Percentiles rank a stretch among this genome's conserved stretches.
Conservation (phyloP, 2,797 vertebrate species). For the Gadopsis bispinosus region DNA sequence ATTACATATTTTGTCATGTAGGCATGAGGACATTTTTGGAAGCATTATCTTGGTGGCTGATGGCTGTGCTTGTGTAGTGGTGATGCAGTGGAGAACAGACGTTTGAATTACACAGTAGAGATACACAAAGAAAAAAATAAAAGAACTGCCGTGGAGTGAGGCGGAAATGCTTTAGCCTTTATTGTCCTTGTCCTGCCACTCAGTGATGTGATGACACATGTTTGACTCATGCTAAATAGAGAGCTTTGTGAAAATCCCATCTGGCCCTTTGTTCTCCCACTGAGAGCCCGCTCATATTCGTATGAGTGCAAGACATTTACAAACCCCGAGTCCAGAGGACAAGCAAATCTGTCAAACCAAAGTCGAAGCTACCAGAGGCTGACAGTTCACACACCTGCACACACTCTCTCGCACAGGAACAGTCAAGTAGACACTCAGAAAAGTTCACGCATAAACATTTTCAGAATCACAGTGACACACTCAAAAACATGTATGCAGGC, state of each 20-base stretch:
- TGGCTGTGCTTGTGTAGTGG: not conserved
- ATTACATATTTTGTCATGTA: not conserved
- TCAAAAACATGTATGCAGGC: constrained; percentile 39
- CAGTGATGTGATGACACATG: constrained; percentile 56
- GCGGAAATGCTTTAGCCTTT: constrained; percentile 45
- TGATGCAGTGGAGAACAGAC: not conserved
- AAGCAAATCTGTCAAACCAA: not conserved
- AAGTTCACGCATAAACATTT: constrained; percentile 35
- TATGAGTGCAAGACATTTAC: constrained; percentile 55
- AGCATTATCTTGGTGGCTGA: constrained; percentile 1
- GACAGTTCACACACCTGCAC: constrained; percentile 47
- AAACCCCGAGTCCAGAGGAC: constrained; percentile 40
- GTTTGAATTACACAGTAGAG: constrained; percentile 24
- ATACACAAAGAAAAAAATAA: constrained; percentile 10
- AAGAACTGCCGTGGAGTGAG: constrained; percentile 19
- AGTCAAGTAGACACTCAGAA: constrained; percentile 30
- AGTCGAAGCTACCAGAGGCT: constrained; percentile 27
- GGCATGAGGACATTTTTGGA: not conserved
- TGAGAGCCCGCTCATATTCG: constrained; percentile 51
- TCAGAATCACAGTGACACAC: constrained; percentile 37
- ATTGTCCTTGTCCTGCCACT: constrained; percentile 57
- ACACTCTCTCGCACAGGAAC: constrained; percentile 30
- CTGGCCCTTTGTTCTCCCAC: constrained; percentile 63
- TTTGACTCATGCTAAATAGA: constrained; percentile 67
- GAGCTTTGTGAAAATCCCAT: constrained; percentile 69